Percentiles rank a stretch among this genome's conserved stretches.
phyloP scores from a whole-genome alignment of 2,888 invertebrate species.

The Apomyelois bistriatella region DNA sequence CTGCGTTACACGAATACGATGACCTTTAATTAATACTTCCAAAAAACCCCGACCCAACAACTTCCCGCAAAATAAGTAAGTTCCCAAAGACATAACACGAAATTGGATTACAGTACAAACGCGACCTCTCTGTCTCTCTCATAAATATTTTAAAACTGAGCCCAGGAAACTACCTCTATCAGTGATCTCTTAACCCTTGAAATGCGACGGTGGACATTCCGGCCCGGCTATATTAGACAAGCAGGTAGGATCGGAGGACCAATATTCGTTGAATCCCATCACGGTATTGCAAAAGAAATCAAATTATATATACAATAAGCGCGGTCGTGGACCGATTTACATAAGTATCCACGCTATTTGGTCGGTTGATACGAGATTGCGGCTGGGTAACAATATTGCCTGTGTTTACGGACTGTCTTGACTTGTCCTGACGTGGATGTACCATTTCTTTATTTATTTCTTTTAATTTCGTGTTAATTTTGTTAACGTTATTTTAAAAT shows the following conservation, averaged over 20 bases:
- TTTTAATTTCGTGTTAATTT: slow-evolving; percentile 13
- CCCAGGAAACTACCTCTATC: slow-evolving; percentile 62
- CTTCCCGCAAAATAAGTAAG: slow-evolving; percentile 65
- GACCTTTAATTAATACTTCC: slow-evolving; percentile 65
- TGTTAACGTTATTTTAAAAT: background rate
- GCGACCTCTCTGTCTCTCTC: slow-evolving; percentile 59
- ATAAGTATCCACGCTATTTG: slow-evolving; percentile 76
- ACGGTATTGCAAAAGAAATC: slow-evolving; percentile 75
- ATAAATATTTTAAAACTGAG: slow-evolving; percentile 78
- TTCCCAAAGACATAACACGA: slow-evolving; percentile 76
- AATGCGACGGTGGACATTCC: slow-evolving; percentile 51
- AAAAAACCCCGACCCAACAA: slow-evolving; percentile 60
- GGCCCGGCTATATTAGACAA: slow-evolving; percentile 57
- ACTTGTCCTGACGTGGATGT: slow-evolving; percentile 39
- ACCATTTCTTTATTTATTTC: slow-evolving; percentile 33
- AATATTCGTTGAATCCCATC: slow-evolving; percentile 72
- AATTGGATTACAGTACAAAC: slow-evolving; percentile 74
- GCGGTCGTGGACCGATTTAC: slow-evolving; percentile 71
- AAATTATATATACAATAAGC: slow-evolving; percentile 80
- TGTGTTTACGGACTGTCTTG: slow-evolving; percentile 45
- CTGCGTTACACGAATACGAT: slow-evolving; percentile 29
- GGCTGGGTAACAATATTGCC: slow-evolving; percentile 71
- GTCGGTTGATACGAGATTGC: slow-evolving; percentile 74
- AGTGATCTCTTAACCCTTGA: slow-evolving; percentile 69
- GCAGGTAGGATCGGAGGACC: slow-evolving; percentile 69